Percentiles rank a stretch among this genome's conserved stretches.
phyloP scores from a whole-genome alignment of 1,140 invertebrate genomes.

The Dryas iulia region DNA sequence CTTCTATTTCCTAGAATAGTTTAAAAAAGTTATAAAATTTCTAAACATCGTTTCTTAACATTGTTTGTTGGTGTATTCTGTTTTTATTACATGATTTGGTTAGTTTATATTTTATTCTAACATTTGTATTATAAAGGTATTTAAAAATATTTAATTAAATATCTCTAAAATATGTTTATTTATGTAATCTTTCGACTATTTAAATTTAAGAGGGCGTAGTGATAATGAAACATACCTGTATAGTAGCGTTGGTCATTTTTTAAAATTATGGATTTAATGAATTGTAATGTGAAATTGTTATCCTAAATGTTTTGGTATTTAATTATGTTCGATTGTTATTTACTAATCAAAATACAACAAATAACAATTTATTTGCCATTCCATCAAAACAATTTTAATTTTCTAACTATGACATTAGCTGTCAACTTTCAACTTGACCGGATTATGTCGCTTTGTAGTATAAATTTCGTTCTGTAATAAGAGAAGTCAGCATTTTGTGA shows the following conservation, averaged over 20 bases:
- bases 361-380: not conserved
- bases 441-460: too few relatives aligned
- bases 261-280: not conserved
- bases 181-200: too few relatives aligned
- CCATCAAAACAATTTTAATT: not conserved
- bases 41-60: too few relatives aligned
- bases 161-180: too few relatives aligned
- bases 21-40: not conserved
- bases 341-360: not conserved
- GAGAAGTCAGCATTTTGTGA: too few relatives aligned
- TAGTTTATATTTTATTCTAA: too few relatives aligned
- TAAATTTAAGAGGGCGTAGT: not conserved
- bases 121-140: too few relatives aligned
- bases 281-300: not conserved
- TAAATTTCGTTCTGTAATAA: too few relatives aligned
- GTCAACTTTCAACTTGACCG: not conserved
- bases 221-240: slow-evolving; percentile 52
- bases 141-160: too few relatives aligned
- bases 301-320: not conserved
- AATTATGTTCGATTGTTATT: not conserved
- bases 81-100: too few relatives aligned
- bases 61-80: too few relatives aligned
- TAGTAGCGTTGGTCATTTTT: slow-evolving; percentile 66
- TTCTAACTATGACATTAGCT: not conserved
- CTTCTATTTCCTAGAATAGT: slow-evolving; percentile 90